Evolutionary conservation across 2,888 invertebrate genomes (phyloP), one percentile per base, ranked within the genome.

Genomic region (Phengaris arion): DNA sequence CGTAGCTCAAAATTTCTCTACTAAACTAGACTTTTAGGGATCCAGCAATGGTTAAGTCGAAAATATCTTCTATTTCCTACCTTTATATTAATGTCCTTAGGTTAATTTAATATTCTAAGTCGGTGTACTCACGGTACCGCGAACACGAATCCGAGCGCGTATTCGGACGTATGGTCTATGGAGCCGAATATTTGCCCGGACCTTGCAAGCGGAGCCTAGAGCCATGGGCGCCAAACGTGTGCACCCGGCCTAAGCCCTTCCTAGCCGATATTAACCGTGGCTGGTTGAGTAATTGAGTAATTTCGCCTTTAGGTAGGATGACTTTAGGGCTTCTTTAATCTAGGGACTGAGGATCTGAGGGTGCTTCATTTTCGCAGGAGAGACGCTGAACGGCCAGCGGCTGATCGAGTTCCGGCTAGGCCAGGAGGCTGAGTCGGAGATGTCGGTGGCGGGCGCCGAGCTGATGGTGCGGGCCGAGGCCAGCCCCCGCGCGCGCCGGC

Each of bases 391-490:
- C 87, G 97, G 97, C 74, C 98, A 98, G 89, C 96, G 97, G 77
- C 94, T 98, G 82, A 94, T 98, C 82, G 97, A 98, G 89, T 98
- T 98, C 92, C 95, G 97, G 76, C 95, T 97, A 84, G 95, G 95
- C 80, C 94, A 94, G 80, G 95, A 95, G 82, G 91, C 92, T 74
- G 94, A 86, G 86, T 97, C 98, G 89, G 98, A 98, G 80, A 89
- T 92, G 81, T 84, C 88, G 76, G 90, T 87, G 79, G 91, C 89
- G 77, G 95, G 95, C 78, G 95, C 95, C 90, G 98, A 98, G 89
- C 94, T 98, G 80, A 97, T 98, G 97, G 79, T 98, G 94, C 74
- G 98, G 97, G 81, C 97, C 95, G 83, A 97, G 94, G 79, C 97
- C 95, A 77, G 97, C 96, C 59, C 97, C 90, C 77, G 95, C 94